Percentiles rank a stretch among this genome's conserved stretches.
Conservation (phyloP, 2,797 vertebrate genomes). For the Pristis pectinata region DNA sequence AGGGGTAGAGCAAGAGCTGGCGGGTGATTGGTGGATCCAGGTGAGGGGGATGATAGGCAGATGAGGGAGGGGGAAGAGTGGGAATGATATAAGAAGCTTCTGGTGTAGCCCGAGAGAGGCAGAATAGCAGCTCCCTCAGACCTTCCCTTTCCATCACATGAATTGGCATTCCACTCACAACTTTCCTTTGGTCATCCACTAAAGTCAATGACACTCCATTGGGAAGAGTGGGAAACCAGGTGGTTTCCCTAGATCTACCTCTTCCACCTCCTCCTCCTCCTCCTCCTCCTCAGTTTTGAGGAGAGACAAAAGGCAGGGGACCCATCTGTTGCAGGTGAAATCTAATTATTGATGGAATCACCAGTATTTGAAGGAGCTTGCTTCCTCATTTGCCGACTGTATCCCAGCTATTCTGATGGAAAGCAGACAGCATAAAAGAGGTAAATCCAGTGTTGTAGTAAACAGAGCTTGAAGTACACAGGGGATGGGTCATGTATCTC, state of each 20-base stretch:
- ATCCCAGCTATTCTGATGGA: not conserved
- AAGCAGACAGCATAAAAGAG: not conserved
- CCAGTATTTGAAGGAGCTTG: not conserved
- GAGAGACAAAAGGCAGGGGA: not conserved
- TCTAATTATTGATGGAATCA: not conserved
- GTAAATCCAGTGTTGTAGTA: not conserved
- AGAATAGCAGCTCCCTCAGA: not conserved
- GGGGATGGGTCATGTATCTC: not conserved
- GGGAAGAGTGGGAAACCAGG: not conserved
- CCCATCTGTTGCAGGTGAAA: not conserved
- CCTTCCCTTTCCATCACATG: not conserved
- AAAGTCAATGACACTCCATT: not conserved
- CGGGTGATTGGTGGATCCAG: too few species aligned
- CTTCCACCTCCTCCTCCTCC: not conserved
- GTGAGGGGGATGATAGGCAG: too few species aligned
- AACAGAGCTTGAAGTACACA: not conserved
- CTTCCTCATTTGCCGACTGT: not conserved
- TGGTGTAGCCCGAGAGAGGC: too few species aligned
- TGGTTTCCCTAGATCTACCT: not conserved
- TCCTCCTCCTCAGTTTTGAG: not conserved
- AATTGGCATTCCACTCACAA: not conserved
- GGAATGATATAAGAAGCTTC: too few species aligned
- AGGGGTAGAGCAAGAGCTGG: too few species aligned
- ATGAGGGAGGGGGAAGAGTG: too few species aligned
- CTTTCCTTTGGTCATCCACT: not conserved